Base-by-base conservation (phyloP, 2,113 vertebrate species). In the Cyphomyrus discorhynchus region DNA sequence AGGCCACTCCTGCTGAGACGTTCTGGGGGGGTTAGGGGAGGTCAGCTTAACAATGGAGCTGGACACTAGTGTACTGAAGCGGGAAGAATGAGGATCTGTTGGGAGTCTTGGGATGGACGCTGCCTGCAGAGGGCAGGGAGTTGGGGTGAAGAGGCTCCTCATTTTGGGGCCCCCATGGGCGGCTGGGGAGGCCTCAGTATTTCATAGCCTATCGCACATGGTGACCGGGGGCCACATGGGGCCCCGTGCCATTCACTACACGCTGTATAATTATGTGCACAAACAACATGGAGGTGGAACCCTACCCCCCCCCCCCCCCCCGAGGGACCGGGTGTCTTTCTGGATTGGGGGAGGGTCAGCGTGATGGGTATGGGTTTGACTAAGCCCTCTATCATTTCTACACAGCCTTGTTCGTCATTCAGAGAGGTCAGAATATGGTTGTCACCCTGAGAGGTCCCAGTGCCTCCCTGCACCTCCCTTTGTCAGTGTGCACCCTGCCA, bases 141-240 rank as follows among this genome's bases (percentile, higher is more conserved):
- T 93, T 92, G 94, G 94, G 95, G 95, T 94, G 96, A 96, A 95
- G 93, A 95, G 94, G 94, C 89, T 92, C 92, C 91, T 93, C 92
- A 95, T 95, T 96, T 94, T 93, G 93, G 93, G 93, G 93, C 92
- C 93, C 95, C 95, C 95, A 95, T 94, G 93, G 95, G 91, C 91
- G 94, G 91, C 94, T 95, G 95, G 91, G 92, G 94, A 95, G 94
- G 96, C 95, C 95, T 96, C 94, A 95, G 95, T 95, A 95, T 96
- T 96, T 96, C 95, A 95, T 95, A 96, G 95, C 92, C 96, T 96
- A 96, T 96, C 96, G 95, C 95, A 96, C 95, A 94, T 93, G 92
- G 95, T 96, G 96, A 96, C 95, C 96, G 94, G 93, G 93, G 92
- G 93, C 93, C 95, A 94, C 95, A 95, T 94, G 94, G 95, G 95